These are phyloP conservation scores for Clarias magur DNA, from an alignment of 2,113 vertebrate species.

Conservation along the genomic window DNA sequence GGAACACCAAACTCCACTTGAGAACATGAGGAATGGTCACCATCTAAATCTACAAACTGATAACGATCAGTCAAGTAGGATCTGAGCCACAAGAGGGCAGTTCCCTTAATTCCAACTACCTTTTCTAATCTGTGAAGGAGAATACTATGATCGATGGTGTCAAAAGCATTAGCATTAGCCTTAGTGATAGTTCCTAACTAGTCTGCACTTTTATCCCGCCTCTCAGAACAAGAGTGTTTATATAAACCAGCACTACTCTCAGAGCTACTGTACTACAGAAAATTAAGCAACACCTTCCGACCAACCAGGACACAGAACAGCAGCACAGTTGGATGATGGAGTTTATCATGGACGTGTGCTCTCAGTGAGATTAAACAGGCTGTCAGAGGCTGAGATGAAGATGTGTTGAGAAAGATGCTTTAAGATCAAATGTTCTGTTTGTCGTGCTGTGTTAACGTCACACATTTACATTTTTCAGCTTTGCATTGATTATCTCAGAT, in stretches of 20 bases:
- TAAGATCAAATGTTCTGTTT: not conserved
- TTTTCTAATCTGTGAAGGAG: too few relatives aligned
- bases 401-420: not conserved
- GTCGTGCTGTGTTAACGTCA: not conserved
- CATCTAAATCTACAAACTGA: too few relatives aligned
- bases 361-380: not conserved
- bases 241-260: not conserved
- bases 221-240: not conserved
- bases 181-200: too few relatives aligned
- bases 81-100: too few relatives aligned
- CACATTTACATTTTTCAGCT: constrained; percentile 10
- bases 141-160: too few relatives aligned
- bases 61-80: too few relatives aligned
- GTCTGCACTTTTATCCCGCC: too few relatives aligned
- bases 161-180: too few relatives aligned
- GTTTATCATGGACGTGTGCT: not conserved
- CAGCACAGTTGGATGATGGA: not conserved
- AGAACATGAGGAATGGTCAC: too few relatives aligned
- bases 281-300: not conserved
- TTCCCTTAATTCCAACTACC: too few relatives aligned
- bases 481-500: not conserved
- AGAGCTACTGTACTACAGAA: not conserved
- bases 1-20: too few relatives aligned
- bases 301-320: not conserved
- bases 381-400: not conserved